phyloP scores from a whole-genome alignment of 2,888 invertebrate genomes.

The Rotaria macrura region DNA sequence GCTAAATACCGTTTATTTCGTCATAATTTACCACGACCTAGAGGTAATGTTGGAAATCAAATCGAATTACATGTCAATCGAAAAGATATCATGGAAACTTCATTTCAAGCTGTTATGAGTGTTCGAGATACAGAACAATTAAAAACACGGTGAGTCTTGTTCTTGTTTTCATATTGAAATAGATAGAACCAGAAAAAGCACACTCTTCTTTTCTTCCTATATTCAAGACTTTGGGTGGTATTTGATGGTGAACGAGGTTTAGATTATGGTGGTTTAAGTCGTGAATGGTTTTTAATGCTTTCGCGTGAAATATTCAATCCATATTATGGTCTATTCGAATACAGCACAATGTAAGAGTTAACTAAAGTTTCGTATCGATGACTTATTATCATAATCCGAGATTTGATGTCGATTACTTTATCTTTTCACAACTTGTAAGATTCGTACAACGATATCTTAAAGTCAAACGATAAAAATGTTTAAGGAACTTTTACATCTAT shows the following conservation, averaged over 20 bases:
- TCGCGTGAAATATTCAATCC: constrained; percentile 99
- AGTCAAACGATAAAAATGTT: no score
- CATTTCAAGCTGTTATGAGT: not conserved
- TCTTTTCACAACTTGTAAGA: no score
- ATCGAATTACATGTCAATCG: not conserved
- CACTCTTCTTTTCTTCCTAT: not conserved
- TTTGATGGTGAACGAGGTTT: constrained; percentile 83
- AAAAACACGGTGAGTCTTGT: not conserved
- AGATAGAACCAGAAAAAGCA: no score
- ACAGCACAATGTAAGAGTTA: constrained; percentile 79
- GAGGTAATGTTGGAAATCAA: not conserved
- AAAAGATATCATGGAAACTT: constrained; percentile 18
- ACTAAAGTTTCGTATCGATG: not conserved
- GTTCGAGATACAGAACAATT: not conserved
- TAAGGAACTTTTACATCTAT: no score
- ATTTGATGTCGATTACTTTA: no score
- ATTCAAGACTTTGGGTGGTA: constrained; percentile 81
- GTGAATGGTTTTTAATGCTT: constrained; percentile 95
- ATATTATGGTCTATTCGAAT: constrained; percentile 96
- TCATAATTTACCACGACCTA: not conserved
- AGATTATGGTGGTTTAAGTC: constrained; percentile 88
- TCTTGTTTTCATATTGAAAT: no score
- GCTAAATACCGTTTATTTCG: not conserved
- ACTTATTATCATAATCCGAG: no score
- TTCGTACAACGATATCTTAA: no score